Base-by-base conservation (phyloP, 2,888 invertebrate species). In the Polietes domitor region DNA sequence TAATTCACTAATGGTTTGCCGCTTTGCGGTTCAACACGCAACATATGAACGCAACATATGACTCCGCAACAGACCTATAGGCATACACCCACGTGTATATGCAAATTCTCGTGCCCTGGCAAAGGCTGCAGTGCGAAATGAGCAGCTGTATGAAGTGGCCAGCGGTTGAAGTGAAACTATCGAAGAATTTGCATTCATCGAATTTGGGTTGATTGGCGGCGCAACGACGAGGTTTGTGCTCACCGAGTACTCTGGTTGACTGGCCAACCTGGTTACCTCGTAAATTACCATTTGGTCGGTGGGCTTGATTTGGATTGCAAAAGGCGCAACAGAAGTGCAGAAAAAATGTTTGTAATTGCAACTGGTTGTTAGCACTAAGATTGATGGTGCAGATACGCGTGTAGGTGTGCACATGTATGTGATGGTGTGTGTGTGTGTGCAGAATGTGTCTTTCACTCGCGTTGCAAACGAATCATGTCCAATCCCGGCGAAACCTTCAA, bases 341-440 rank as follows among this genome's bases (percentile, higher is more conserved):
- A 61, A 32, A 19, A 58, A 28, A 43, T 28, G 43, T 10, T 15
- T 73, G 72, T 81, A 78, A 84, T 81, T 84, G 83, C 83, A 78
- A 84, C 80, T 84, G 80, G 80, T 84, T 83, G 84, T 75, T 85
- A 80, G 74, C 83, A 87, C 85, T 86, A 82, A 86, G 86, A 87
- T 87, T 86, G 85, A 86, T 87, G 80, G 86, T 85, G 85, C 75
- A 85, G 85, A 85, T 86, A 85, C 17, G 73, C 70, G 43, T 58
- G 55, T n/a, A n/a, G n/a, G n/a, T n/a, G n/a, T n/a, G n/a, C n/a
- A n/a, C n/a, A 12, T 24, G 58, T 58, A 58, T 15, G 53, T 21
- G 21, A 10, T 5, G 58, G 72, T 63, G 61, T 58, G 55, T 68
- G n/a, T 78, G 43, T 37, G 12, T 47, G 47, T 28, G 26, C 15